A percentile compares a stretch with the other conserved stretches of the same genome.
Conservation (phyloP, 2,113 vertebrate species). For the Struthio camelus region DNA sequence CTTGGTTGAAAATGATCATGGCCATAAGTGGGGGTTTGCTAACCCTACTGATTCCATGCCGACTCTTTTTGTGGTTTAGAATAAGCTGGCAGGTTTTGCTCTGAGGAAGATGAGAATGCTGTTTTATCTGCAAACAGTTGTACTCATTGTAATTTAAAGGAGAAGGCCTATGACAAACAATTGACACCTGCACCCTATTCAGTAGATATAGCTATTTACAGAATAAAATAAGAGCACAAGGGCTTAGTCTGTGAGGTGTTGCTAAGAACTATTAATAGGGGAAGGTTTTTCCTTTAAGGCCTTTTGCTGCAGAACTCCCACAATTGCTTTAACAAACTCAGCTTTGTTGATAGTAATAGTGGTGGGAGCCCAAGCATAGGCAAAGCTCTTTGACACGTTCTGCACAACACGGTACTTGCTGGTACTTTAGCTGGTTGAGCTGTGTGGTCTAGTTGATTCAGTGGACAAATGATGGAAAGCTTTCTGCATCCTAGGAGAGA, state of each 20-base stretch:
- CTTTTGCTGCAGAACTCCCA: neutral
- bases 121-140: neutral
- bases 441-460: neutral
- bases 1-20: neutral
- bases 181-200: neutral
- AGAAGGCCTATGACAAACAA: neutral
- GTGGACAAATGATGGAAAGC: neutral
- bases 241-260: neutral
- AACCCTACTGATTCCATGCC: neutral
- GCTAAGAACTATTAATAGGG: neutral
- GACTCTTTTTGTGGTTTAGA: neutral
- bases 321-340: neutral
- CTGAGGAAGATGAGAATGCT: neutral
- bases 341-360: neutral
- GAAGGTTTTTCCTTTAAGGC: neutral
- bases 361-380: neutral
- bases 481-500: neutral
- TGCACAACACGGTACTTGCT: neutral
- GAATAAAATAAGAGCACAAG: neutral
- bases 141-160: neutral
- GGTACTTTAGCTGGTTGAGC: neutral
- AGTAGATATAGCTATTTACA: neutral
- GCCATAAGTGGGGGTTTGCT: rapidly evolving
- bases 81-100: neutral
- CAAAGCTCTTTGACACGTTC: rapidly evolving